Evolutionary conservation across 64 coral and sea anemone genomes (phyloP).

Genomic region (Stylophora pistillata): DNA sequence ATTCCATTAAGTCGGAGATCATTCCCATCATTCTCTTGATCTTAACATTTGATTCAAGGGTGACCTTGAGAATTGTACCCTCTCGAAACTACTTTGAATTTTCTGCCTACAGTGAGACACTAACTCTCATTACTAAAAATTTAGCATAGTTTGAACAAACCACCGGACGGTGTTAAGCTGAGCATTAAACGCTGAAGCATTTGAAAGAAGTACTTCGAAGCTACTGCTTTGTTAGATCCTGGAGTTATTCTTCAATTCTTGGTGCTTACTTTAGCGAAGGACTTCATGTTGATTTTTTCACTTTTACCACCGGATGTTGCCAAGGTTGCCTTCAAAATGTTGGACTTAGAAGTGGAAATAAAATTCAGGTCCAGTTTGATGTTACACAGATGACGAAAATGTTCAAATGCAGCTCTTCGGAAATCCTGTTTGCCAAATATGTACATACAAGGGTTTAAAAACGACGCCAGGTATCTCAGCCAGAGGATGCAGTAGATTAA

Average conservation of each 20-base stretch:
- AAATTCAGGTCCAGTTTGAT: not conserved
- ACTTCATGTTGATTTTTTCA: constrained; percentile 7
- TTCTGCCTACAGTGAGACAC: too few relatives aligned
- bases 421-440: constrained; percentile 88
- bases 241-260: not conserved
- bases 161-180: too few relatives aligned
- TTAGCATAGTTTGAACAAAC: too few relatives aligned
- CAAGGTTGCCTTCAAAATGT: constrained; percentile 12
- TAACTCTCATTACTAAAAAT: too few relatives aligned
- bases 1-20: too few relatives aligned
- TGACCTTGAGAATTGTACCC: too few relatives aligned
- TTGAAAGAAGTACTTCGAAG: not conserved
- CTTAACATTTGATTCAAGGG: too few relatives aligned
- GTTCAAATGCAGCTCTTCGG: constrained; percentile 37
- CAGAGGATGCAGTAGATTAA: constrained; percentile 43
- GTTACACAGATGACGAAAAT: not conserved
- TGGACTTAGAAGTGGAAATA: constrained; percentile 10
- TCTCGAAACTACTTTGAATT: too few relatives aligned
- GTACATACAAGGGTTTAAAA: constrained; percentile 77
- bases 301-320: not conserved
- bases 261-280: not conserved
- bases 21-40: too few relatives aligned
- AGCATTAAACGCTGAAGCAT: too few relatives aligned
- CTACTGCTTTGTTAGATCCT: not conserved
- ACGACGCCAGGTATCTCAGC: constrained; percentile 67